Conservation (phyloP, 64 coral and sea anemone species). For the Hydrozoanthus tunicans region DNA sequence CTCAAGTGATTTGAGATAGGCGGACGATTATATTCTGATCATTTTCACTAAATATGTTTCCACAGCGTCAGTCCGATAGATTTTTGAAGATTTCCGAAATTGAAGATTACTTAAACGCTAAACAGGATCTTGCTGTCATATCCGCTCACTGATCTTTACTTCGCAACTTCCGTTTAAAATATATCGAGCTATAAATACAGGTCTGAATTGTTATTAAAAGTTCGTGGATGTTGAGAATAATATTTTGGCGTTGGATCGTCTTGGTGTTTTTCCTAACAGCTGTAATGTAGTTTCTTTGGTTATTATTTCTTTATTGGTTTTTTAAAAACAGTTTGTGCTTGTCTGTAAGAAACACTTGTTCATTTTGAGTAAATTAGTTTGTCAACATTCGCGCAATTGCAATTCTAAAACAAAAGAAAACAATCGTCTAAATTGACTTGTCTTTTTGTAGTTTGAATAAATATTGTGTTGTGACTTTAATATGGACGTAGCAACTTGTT, state of each 20-base stretch:
- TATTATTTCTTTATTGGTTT: too few relatives aligned
- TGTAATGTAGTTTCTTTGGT: too few relatives aligned
- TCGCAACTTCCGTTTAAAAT: too few relatives aligned
- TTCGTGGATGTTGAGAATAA: too few relatives aligned
- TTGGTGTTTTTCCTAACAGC: too few relatives aligned
- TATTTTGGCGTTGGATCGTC: too few relatives aligned
- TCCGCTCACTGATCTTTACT: too few relatives aligned
- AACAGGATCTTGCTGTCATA: too few relatives aligned
- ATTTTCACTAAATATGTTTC: neutral
- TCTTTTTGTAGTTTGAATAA: neutral
- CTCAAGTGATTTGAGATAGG: neutral
- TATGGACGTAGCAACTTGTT: neutral
- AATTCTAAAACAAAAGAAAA: neutral
- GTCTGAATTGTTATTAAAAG: too few relatives aligned
- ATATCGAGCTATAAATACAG: too few relatives aligned
- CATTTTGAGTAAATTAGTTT: neutral
- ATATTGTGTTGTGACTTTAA: neutral
- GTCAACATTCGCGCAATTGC: neutral
- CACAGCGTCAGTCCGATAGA: neutral
- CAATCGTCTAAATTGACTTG: neutral
- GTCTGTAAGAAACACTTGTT: neutral
- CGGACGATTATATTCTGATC: too few relatives aligned
- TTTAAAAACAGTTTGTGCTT: neutral
- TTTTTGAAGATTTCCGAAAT: neutral
- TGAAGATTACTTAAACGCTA: neutral